Evolutionary conservation across 2,113 vertebrate genomes (phyloP), one percentile per base, ranked within the genome.

Genomic region (Lophura nycthemera): DNA sequence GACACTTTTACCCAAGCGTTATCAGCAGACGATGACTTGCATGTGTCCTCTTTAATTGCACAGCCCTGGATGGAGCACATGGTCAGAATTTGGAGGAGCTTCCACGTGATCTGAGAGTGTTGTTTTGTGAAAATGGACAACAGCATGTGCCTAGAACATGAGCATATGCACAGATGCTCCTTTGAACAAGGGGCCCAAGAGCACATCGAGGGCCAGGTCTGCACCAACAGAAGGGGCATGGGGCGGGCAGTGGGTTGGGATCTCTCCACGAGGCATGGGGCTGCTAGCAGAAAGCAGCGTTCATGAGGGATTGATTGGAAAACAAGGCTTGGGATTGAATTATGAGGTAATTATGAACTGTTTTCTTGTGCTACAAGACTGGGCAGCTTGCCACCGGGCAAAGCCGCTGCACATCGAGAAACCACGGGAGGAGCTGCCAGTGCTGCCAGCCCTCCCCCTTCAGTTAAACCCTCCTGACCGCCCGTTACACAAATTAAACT

Each of bases 341-440:
- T 98, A 97, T 95, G 90, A 47, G 95, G 90, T 93, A 96, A 98
- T 98, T 98, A 97, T 97, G 97, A 97, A 97, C 96, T 97, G 93
- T 0, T 69, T 97, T 85, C 87, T 42, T 90, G 93, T 83, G 87
- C 94, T 96, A 82, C 71, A 94, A 96, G 88, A 84, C 93, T 90
- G 94, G 95, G 94, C 92, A 97, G 5, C 63, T 85, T 98, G 97
- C 97, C 97, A 98, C 94, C n/a, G 95, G 91, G 94, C 95, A 92
- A 95, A 95, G 85, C 92, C 34, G 0, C 90, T 75, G 83, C 20
- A 43, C 59, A 95, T 95, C 82, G 92, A 96, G 96, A 60, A 89
- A 43, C 92, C 34, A 1, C 15, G 21, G 69, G 67, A 96, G 93
- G 79, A 66, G 54, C 91, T 67, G 75, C 61, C 88, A 43, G 87